Base-by-base conservation (phyloP, 1,140 invertebrate species). In the Ruditapes philippinarum region DNA sequence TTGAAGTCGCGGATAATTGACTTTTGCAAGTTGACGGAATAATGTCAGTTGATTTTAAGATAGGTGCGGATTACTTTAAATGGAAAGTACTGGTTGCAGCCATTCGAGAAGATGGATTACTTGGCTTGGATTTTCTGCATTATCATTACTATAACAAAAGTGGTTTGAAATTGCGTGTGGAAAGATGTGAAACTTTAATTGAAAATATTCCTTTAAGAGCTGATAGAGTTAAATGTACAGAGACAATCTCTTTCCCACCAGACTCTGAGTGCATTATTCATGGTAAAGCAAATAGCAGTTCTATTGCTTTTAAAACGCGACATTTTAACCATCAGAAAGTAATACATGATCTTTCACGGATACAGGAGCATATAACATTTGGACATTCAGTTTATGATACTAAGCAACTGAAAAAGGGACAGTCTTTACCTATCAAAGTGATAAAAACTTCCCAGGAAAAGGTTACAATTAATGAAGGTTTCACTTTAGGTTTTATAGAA, bases 101-200 rank as follows among this genome's bases (percentile, higher is more conserved):
- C 17, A 65, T 82, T 40, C 31, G 33, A 5, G 80, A 79, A 51
- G 76, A 79, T 42, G 76, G 76, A 7, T 28, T 79, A 11, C n/a
- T 79, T 11, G 76, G 76, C 22, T 25, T 79, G 4, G 76, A 79
- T 51, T 79, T 79, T 54, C 49, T 79, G 14, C 49, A 79, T 19
- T 5, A 79, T 51, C n/a, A 17, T 79, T 25, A 45, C 28, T 11
- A 49, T 45, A 9, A 36, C 25, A 49, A 79, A 79, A 42, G 25
- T 51, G 76, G 76, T 17, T 42, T 79, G 17, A 42, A 25, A 12
- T 42, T 79, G 31, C 7, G 28, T 79, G 76, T 36, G 25, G 49
- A 51, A 25, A 79, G 49, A 54, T 79, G 31, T 79, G 36, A 9
- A 4, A 79, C 45, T 45, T 25, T 79, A 25, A 25, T 79, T 17